Base-by-base conservation (phyloP, 2,113 vertebrate species). In the Cephalopterus ornatus region DNA sequence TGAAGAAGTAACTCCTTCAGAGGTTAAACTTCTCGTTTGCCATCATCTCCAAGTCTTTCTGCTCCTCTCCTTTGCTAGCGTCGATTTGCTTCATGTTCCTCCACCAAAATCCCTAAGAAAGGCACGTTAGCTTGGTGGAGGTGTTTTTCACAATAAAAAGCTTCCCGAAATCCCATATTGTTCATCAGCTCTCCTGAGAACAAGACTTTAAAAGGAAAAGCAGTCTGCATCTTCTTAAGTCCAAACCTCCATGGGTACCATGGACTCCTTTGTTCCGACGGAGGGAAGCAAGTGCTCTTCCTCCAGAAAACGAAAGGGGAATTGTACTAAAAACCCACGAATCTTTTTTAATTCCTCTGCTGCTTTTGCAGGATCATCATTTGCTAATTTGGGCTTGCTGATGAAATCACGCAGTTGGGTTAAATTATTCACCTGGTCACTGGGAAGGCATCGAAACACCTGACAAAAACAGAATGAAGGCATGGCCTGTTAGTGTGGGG, bases 211-310 rank as follows among this genome's bases (percentile, higher is more conserved):
- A 95, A 79, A 71, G 4, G 3, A 18, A 75, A 72, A 86, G 12
- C 33, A 70, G n/a, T 33, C 35, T 30, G 27, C 28, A 32, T 75
- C 47, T 55, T 63, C 96, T 98, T 98, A 99, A 93, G 99, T 99
- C 99, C 99, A 99, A 67, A 99, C 98, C 93, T 99, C 99, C 98
- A 98, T 99, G 89, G 99, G 99, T 62, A 99, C 99, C 92, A 99
- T 99, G 92, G 98, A 98, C 97, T 99, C 99, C 96, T 99, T 99
- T 77, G 99, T 99, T 89, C 99, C 99, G 0, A 99, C 99, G 0
- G 99, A 99, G 33, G 99, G 99, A 21, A 99, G 98, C 27, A 99
- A 98, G 97, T 98, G 98, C 95, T 99, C 98, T 87, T 99, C 99
- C 74, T 97, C 95, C 84, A 99, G 97, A 97, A 99, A 99, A 92